Evolutionary conservation across 2,888 invertebrate genomes (phyloP), one percentile per base, ranked within the genome.

Genomic region (Merodon equestris): DNA sequence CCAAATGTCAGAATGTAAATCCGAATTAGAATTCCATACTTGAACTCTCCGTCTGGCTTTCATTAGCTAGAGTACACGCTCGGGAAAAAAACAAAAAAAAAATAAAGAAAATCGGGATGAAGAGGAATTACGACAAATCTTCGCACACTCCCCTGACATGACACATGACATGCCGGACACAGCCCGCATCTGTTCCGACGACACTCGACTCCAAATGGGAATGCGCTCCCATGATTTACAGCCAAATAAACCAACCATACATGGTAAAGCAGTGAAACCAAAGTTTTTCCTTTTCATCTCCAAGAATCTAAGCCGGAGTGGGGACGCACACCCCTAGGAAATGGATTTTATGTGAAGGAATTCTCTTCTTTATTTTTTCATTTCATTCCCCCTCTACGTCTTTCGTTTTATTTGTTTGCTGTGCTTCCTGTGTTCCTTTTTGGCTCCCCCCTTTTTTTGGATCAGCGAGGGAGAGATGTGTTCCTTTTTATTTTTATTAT

Each of bases 261-360:
- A n/a, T 2, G 27, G 27, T 4, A 27, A 7, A 27, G 27, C 27
- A 27, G 27, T 27, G 27, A 27, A 27, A 27, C 27, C 7, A 27
- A 7, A 7, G 7, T 27, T n/a, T n/a, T n/a, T n/a, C n/a, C n/a
- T n/a, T n/a, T n/a, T n/a, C n/a, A n/a, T n/a, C n/a, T n/a, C n/a
- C n/a, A n/a, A n/a, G n/a, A n/a, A n/a, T n/a, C n/a, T n/a, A n/a
- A 27, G 27, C 27, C 7, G 27, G 27, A 27, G 7, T 7, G 27
- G 27, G 27, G 2, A 44, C 38, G 13, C 53, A 58, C 68, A 68
- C 68, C 63, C 63, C 72, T 45, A 72, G 67, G 76, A 77, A 67
- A 51, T 67, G 40, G 61, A 57, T 40, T 34, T 27, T 27, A 7
- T 27, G 27, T 27, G 7, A 27, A 27, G 7, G 27, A 27, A 27